phyloP scores from a whole-genome alignment of 2,113 vertebrate species.

The Actenoides hombroni region DNA sequence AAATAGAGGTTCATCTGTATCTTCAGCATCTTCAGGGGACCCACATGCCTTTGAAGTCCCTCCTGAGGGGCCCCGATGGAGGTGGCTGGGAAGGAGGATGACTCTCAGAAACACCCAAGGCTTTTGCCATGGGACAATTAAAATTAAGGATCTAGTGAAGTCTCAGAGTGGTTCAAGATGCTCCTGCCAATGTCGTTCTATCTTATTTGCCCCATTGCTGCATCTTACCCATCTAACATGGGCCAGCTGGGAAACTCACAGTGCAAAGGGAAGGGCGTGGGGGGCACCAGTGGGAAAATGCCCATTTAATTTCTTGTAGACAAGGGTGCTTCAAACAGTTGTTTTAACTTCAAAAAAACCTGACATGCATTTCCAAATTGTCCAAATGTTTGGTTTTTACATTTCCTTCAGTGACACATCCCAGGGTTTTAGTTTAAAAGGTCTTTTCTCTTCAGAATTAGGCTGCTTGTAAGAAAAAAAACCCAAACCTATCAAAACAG shows the following conservation, averaged over 20 bases:
- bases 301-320: neutral
- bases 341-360: neutral
- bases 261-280: neutral
- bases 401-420: constrained; percentile 44
- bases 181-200: neutral
- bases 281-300: neutral
- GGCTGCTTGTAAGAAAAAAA: neutral
- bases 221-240: neutral
- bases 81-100: neutral
- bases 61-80: fast-evolving
- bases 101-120: neutral
- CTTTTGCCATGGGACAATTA: neutral
- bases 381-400: constrained; percentile 36
- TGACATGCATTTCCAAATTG: neutral
- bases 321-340: neutral
- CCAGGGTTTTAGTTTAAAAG: constrained; percentile 43
- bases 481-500: constrained; percentile 29
- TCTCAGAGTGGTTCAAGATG: neutral
- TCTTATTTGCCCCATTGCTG: neutral
- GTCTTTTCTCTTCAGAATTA: constrained; percentile 39
- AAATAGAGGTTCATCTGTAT: neutral
- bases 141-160: neutral
- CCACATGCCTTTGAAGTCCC: neutral
- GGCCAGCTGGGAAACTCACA: neutral
- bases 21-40: neutral